A percentile compares a stretch with the other conserved stretches of the same genome.
phyloP scores from a whole-genome alignment of 2,113 vertebrate genomes.

The Lota lota region DNA sequence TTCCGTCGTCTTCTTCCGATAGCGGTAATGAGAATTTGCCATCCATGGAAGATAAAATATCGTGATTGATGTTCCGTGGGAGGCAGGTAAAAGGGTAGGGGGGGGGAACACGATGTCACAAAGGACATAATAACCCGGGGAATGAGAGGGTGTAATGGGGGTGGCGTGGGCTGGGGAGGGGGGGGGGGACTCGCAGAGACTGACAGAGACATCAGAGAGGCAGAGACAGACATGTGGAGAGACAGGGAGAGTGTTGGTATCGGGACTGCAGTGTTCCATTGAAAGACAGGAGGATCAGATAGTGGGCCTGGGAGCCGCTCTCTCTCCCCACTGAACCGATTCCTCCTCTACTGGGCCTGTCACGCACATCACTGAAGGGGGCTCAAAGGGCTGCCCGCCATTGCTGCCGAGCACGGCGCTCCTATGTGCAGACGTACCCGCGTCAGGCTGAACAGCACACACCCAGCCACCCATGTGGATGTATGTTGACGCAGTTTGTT shows the following conservation, averaged over 20 bases:
- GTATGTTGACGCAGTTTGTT: too few relatives aligned
- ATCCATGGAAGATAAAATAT: conserved; percentile 23
- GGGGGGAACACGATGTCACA: background rate
- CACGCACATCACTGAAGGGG: conserved; percentile 6
- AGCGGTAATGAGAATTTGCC: conserved; percentile 25
- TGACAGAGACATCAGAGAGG: too few relatives aligned
- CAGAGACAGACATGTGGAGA: background rate
- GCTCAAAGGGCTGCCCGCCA: background rate
- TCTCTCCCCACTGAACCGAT: conserved; percentile 21
- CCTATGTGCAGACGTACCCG: background rate
- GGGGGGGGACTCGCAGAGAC: background rate
- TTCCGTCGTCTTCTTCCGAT: conserved; percentile 17
- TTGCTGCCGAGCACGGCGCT: too few relatives aligned
- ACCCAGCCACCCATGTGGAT: too few relatives aligned
- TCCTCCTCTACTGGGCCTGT: conserved; percentile 30
- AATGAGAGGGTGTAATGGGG: background rate
- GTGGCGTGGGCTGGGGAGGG: too few relatives aligned
- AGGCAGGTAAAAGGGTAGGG: conserved; percentile 2
- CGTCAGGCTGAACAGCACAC: background rate
- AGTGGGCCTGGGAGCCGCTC: conserved; percentile 27
- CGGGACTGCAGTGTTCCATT: conserved; percentile 24
- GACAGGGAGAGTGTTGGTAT: conserved; percentile 22
- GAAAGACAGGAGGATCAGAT: conserved; percentile 53
- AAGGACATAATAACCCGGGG: conserved; percentile 2
- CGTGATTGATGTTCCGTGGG: conserved; percentile 33